Base-by-base conservation (phyloP, 2,888 invertebrate species). In the Tenthredo mesomela region DNA sequence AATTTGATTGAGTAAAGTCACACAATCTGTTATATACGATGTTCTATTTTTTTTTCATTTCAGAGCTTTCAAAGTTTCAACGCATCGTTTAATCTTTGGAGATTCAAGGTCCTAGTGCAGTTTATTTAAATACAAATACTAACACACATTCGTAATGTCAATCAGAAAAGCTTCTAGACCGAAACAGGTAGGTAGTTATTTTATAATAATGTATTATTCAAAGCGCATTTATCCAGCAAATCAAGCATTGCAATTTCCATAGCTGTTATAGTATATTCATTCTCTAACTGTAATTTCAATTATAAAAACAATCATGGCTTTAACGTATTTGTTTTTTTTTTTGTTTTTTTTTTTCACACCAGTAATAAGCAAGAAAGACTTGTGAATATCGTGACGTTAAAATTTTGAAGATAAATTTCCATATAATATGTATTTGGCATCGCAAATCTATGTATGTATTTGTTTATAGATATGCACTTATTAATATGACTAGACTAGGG, bases 401-500 rank as follows among this genome's bases (percentile, higher is more conserved):
- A 77, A 77, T 54, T 77, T 47, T 67, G 21, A 21, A 73, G 40
- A 43, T 40, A 47, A 73, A 73, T 73, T 40, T 21, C 15, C n/a
- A n/a, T 43, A 33, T 54, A 2, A n/a, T 43, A 33, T 54, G 1
- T 29, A 21, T n/a, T 25, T 4, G 25, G 15, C 29, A 54, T 77
- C 33, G 18, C 77, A 77, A 77, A 77, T 77, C 77, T 77, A 77
- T 77, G 29, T 54, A 4, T 77, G 77, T 77, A 47, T 77, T 54
- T 77, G 77, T 77, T 54, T 77, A 18, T 54, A n/a, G 18, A 77
- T 33, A 47, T 47, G 77, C 50, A 77, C 77, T 47, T 77, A 77
- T 77, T 77, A 29, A 61, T 80, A 80, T 80, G 78, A 80, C 78
- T 80, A 80, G 78, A 80, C 78, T 61, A 80, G 61, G 78, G 78